A percentile compares a stretch with the other conserved stretches of the same genome.
These are phyloP conservation scores for Torymus auratus DNA, from an alignment of 2,888 invertebrate genomes.

Conservation along the genomic window DNA sequence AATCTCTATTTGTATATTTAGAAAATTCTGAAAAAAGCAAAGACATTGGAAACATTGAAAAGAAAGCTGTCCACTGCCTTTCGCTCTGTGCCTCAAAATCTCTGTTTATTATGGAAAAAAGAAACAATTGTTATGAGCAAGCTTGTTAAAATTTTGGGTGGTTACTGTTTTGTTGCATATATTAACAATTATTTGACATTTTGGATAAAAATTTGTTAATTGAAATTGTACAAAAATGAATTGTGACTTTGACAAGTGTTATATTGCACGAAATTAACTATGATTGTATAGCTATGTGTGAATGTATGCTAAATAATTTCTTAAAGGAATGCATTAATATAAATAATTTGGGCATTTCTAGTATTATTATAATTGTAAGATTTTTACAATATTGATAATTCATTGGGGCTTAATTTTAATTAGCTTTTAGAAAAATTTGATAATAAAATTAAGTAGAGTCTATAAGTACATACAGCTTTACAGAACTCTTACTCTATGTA, in stretches of 20 bases:
- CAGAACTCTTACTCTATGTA: slow-evolving; percentile 47
- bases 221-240: slow-evolving; percentile 19
- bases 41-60: slow-evolving; percentile 41
- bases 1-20: slow-evolving; percentile 54
- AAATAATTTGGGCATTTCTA: slow-evolving; percentile 55
- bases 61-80: slow-evolving; percentile 64
- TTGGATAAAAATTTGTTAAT: slow-evolving; percentile 22
- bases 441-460: slow-evolving; percentile 32
- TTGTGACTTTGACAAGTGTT: slow-evolving; percentile 21
- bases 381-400: slow-evolving; percentile 47
- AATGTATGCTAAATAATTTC: slow-evolving; percentile 32
- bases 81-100: slow-evolving; percentile 66
- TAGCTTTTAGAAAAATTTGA: slow-evolving; percentile 38
- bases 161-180: slow-evolving; percentile 52
- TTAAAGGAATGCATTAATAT: slow-evolving; percentile 23
- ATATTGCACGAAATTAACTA: slow-evolving; percentile 34
- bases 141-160: slow-evolving; percentile 54
- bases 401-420: slow-evolving; percentile 38
- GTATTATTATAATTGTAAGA: slow-evolving; percentile 51
- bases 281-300: slow-evolving; percentile 32
- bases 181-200: slow-evolving; percentile 30
- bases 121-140: slow-evolving; percentile 53
- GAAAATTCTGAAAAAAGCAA: slow-evolving; percentile 45
- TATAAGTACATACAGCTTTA: slow-evolving; percentile 30
- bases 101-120: slow-evolving; percentile 54